These are phyloP conservation scores for Meleagris gallopavo DNA, from an alignment of 2,113 vertebrate species.

Conservation along the genomic window DNA sequence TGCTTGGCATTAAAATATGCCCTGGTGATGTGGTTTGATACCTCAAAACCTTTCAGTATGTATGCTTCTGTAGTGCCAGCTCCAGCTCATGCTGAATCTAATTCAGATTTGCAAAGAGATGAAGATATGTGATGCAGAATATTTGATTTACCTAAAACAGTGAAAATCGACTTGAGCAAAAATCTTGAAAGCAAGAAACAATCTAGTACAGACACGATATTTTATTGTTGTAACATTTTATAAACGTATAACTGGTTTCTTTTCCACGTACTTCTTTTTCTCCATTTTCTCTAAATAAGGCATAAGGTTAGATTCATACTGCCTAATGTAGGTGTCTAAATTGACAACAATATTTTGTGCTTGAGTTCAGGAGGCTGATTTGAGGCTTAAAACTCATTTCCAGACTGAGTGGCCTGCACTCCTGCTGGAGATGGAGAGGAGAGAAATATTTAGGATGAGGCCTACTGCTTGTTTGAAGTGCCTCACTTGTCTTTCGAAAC, in stretches of 20 bases:
- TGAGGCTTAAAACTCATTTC: not conserved
- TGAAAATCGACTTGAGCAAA: not conserved
- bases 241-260: not conserved
- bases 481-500: not conserved
- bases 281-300: not conserved
- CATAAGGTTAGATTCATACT: not conserved
- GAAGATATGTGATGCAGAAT: not conserved
- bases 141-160: not conserved
- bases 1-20: not conserved
- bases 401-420: not conserved
- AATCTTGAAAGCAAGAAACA: not conserved
- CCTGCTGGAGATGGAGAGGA: not conserved
- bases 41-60: not conserved
- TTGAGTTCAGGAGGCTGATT: not conserved
- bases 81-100: not conserved
- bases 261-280: not conserved
- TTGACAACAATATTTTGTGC: not conserved
- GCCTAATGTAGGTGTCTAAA: not conserved
- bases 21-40: not conserved
- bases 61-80: not conserved
- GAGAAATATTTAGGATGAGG: not conserved
- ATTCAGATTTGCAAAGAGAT: not conserved
- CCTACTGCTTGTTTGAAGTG: not conserved
- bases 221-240: not conserved
- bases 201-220: not conserved